Conservation (phyloP, 2,113 vertebrate genomes). For the Chaetodon auriga region DNA sequence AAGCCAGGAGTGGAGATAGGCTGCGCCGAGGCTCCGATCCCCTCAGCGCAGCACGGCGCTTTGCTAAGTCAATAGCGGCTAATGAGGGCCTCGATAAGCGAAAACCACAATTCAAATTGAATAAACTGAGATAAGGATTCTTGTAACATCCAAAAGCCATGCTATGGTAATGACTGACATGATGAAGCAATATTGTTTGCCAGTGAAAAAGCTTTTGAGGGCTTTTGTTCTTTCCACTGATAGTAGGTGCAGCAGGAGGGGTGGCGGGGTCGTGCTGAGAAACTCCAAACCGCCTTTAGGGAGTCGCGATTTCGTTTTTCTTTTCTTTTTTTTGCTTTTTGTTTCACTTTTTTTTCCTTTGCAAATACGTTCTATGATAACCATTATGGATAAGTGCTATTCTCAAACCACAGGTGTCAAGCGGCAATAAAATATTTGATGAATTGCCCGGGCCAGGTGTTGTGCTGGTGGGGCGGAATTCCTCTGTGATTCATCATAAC, state of each 20-base stretch:
- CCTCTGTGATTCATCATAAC: conserved; percentile 90
- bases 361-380: conserved; percentile 70
- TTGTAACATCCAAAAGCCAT: conserved; percentile 57
- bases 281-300: conserved; percentile 56
- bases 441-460: conserved; percentile 87
- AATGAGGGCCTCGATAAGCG: conserved; percentile 65
- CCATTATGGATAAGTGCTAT: conserved; percentile 73
- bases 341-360: conserved; percentile 30
- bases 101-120: conserved; percentile 69
- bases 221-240: conserved; percentile 59
- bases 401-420: conserved; percentile 76
- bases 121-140: conserved; percentile 72
- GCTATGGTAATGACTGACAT: conserved; percentile 55
- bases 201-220: conserved; percentile 52
- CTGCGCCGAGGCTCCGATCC: conserved; percentile 24
- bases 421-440: conserved; percentile 81
- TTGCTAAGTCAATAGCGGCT: conserved; percentile 77
- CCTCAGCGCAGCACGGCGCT: conserved; percentile 52
- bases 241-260: conserved; percentile 52
- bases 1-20: conserved; percentile 61
- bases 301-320: conserved; percentile 36
- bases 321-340: conserved; percentile 30
- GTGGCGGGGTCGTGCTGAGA: conserved; percentile 37
- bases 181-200: conserved; percentile 68
- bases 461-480: conserved; percentile 88